Conservation (phyloP, 2,113 vertebrate species). For the Pituophis catenifer region DNA sequence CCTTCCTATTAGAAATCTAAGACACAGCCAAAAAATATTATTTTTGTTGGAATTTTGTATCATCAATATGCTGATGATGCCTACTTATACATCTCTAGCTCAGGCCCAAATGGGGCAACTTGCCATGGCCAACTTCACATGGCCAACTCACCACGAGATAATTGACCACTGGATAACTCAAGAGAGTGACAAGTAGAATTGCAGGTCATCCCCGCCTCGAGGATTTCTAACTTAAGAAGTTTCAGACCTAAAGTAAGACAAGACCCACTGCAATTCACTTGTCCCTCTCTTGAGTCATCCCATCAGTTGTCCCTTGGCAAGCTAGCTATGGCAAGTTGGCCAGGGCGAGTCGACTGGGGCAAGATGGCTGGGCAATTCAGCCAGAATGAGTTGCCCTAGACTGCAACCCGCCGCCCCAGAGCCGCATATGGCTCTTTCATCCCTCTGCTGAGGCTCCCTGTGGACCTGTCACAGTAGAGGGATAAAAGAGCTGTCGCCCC, state of each 20-base stretch:
- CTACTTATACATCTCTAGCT: not conserved
- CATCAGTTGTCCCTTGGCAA: not conserved
- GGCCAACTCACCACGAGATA: not conserved
- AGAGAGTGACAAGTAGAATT: not conserved
- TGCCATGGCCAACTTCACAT: not conserved
- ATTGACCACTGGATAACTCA: not conserved
- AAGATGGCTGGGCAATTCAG: too few species aligned
- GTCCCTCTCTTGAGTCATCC: not conserved
- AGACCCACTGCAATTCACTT: not conserved
- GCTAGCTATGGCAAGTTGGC: too few species aligned
- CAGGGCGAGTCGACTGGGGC: too few species aligned
- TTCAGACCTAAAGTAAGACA: not conserved
- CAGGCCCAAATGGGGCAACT: not conserved
- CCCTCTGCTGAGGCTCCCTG: too few species aligned
- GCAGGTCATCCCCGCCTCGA: not conserved
- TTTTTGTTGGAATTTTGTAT: not conserved
- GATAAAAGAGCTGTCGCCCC: too few species aligned
- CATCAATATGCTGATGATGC: not conserved
- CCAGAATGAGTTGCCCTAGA: not conserved
- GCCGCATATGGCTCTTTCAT: too few species aligned
- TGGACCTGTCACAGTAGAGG: too few species aligned
- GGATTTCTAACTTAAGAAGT: not conserved
- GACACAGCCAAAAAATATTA: not conserved
- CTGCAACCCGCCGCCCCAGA: too few species aligned
- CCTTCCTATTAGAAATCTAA: not conserved